phyloP scores from a whole-genome alignment of 2,797 vertebrate species.

The Alosa sapidissima region DNA sequence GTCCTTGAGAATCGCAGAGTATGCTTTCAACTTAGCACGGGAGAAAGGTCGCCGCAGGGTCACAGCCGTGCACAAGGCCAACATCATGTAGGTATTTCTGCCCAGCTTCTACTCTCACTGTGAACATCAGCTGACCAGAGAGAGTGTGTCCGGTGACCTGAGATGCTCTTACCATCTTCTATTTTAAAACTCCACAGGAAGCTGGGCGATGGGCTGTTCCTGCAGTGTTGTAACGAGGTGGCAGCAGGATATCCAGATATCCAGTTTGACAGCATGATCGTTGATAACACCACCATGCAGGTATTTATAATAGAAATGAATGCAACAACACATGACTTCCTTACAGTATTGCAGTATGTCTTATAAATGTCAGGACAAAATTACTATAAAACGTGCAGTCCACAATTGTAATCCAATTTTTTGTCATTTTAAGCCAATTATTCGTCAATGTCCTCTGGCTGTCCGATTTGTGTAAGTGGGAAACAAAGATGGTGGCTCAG shows the following conservation, averaged over 20 bases:
- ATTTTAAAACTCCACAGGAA: slow-evolving; percentile 69
- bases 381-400: not conserved
- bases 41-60: slow-evolving; percentile 75
- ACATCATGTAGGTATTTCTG: slow-evolving; percentile 78
- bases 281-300: slow-evolving; percentile 90
- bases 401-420: not conserved
- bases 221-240: slow-evolving; percentile 85
- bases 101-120: not conserved
- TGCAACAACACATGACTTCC: not conserved
- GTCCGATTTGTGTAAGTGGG: not conserved
- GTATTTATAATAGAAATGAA: slow-evolving; percentile 51
- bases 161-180: not conserved
- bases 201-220: slow-evolving; percentile 83
- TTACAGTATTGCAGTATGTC: not conserved
- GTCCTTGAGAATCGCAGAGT: slow-evolving; percentile 83
- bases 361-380: not conserved
- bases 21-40: slow-evolving; percentile 79
- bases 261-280: slow-evolving; percentile 81
- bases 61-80: slow-evolving; percentile 87
- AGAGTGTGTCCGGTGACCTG: not conserved
- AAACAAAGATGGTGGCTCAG: too few species aligned
- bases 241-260: slow-evolving; percentile 81
- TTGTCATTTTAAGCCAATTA: not conserved
- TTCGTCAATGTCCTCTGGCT: not conserved
- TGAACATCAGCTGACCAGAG: not conserved